Base-by-base conservation (phyloP, 1,140 invertebrate species). In the Melitaea cinxia region DNA sequence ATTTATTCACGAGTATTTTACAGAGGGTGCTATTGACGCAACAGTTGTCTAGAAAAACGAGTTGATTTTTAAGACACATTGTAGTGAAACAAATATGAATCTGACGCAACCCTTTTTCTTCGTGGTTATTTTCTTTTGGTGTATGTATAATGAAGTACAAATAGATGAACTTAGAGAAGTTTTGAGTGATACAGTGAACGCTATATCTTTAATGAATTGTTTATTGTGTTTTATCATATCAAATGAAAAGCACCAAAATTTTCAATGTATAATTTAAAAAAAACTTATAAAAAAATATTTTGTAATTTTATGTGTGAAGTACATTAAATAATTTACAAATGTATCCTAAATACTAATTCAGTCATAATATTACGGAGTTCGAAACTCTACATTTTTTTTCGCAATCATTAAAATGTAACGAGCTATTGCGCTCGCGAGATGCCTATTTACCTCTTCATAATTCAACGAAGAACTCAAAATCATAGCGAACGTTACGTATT, bases 1-100 rank as follows among this genome's bases (percentile, higher is more conserved):
- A 73, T 70, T 70, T 57, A 50, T 66, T 55, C 42, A 60, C 56
- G 56, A 47, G 58, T 52, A 50, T 60, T 60, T 50, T 39, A 52
- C 45, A 24, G 58, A 49, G 42, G 39, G 58, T 52, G 12, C 45
- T 50, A 60, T 60, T 60, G 56, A 58, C 39, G 56, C 58, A 60
- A 60, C 58, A 60, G 47, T 50, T 60, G 58, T 60, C 58, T 60
- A 45, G 19, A 28, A 49, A 58, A 47, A 49, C 47, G 42, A 28
- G 17, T 30, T 45, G 6, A 14, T 42, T 56, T 56, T 24, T 24
- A 26, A 56, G 23, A 17, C 42, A 47, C 21, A 47, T n/a, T 47
- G 19, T 47, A 23, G 42, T 24, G 21, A 23, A 45, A 47, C 42
- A 19, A 12, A 45, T 47, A 23, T 12, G 23, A 23, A 0, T 21